phyloP scores from a whole-genome alignment of 2,113 vertebrate genomes.

The Gobio gobio region DNA sequence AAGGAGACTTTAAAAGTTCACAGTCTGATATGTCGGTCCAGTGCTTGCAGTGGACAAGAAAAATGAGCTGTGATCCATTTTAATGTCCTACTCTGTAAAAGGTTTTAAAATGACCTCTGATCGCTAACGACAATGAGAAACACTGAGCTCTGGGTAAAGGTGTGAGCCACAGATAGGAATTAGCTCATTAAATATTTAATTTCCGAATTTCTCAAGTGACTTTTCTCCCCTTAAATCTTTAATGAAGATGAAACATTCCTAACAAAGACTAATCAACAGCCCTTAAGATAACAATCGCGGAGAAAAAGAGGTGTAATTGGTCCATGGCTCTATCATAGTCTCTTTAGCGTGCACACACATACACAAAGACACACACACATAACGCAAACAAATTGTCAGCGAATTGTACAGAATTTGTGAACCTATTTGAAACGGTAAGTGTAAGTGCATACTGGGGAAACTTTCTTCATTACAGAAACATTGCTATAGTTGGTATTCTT shows the following conservation, averaged over 20 bases:
- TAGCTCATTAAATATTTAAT: slow-evolving; percentile 74
- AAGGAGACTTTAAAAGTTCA: slow-evolving; percentile 47
- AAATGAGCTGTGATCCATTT: slow-evolving; percentile 64
- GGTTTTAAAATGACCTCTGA: slow-evolving; percentile 54
- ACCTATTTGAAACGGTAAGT: neutral
- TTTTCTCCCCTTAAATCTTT: slow-evolving; percentile 72
- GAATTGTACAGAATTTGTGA: slow-evolving; percentile 30
- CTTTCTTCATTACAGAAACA: slow-evolving; percentile 11
- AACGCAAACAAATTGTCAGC: slow-evolving; percentile 9
- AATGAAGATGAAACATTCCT: slow-evolving; percentile 73
- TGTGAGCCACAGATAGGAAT: slow-evolving; percentile 70
- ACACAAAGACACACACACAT: slow-evolving; percentile 35
- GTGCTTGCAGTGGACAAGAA: slow-evolving; percentile 48
- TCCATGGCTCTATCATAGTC: slow-evolving; percentile 42
- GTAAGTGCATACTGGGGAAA: neutral
- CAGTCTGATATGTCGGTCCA: slow-evolving; percentile 42
- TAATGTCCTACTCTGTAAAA: slow-evolving; percentile 55
- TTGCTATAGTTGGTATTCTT: slow-evolving; percentile 49
- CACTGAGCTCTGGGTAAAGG: slow-evolving; percentile 61
- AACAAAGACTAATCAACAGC: slow-evolving; percentile 73
- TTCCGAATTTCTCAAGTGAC: slow-evolving; percentile 65
- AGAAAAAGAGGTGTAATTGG: slow-evolving; percentile 54
- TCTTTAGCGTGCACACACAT: slow-evolving; percentile 27
- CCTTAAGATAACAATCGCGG: slow-evolving; percentile 63
- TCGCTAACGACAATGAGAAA: slow-evolving; percentile 49